These are phyloP conservation scores for Grammomys dolichurus DNA, from an alignment of 2,113 vertebrate genomes.

Conservation along the genomic window DNA sequence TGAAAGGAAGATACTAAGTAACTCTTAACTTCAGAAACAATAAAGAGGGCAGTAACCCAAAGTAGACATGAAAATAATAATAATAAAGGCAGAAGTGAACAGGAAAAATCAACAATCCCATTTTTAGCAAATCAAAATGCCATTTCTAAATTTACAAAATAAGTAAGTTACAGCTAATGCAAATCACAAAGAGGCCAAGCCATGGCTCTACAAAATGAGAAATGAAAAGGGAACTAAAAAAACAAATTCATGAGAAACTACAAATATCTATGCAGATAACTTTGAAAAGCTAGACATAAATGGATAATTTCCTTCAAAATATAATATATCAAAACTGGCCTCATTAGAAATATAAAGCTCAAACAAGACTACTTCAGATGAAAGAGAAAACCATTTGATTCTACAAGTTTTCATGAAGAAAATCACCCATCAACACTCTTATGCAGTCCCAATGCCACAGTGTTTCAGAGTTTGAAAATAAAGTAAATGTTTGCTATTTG, in stretches of 20 bases:
- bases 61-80: background rate
- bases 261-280: constrained; percentile 31
- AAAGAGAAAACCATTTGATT: background rate
- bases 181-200: background rate
- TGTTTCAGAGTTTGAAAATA: background rate
- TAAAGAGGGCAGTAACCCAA: constrained; percentile 6
- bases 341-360: background rate
- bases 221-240: constrained; percentile 9
- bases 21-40: background rate
- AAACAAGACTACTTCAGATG: background rate
- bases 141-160: constrained; percentile 23
- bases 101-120: background rate
- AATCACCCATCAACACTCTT: background rate
- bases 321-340: background rate
- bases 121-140: background rate
- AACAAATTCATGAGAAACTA: constrained; percentile 5
- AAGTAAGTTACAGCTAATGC: background rate
- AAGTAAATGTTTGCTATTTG: constrained; percentile 35
- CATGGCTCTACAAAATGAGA: background rate
- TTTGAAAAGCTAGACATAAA: constrained; percentile 4
- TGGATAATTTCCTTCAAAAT: background rate
- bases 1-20: constrained; percentile 4
- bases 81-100: constrained; percentile 12
- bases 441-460: background rate
- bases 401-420: background rate